phyloP scores from a whole-genome alignment of 2,888 invertebrate genomes.

The Trachelus troglodyta region DNA sequence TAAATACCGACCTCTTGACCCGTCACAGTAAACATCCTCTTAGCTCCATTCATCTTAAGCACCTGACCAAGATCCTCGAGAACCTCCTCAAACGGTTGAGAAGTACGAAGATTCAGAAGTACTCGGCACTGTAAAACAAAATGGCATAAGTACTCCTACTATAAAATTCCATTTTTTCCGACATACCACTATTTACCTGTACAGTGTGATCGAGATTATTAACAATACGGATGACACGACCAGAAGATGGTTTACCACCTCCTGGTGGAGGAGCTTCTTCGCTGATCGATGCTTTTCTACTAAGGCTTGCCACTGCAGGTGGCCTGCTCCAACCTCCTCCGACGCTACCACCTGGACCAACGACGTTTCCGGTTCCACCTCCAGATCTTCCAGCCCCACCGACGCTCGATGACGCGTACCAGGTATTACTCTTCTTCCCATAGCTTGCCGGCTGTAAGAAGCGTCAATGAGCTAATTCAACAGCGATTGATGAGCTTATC shows the following conservation, averaged over 20 bases:
- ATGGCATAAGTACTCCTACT: background rate
- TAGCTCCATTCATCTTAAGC: constrained; percentile 90
- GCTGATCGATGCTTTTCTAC: constrained; percentile 85
- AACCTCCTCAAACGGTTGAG: constrained; percentile 95
- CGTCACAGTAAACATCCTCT: constrained; percentile 90
- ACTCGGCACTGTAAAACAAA: constrained; percentile 80
- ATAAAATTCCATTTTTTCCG: background rate
- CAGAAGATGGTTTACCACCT: constrained; percentile 80
- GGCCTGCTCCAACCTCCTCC: constrained; percentile 73
- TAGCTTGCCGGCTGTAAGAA: constrained; percentile 83
- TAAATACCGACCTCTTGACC: constrained; percentile 83
- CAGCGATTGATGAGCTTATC: too few species aligned
- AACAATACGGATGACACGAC: constrained; percentile 90
- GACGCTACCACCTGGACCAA: constrained; percentile 45
- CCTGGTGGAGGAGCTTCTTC: constrained; percentile 82
- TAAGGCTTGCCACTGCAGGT: constrained; percentile 70
- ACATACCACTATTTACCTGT: constrained; percentile 71
- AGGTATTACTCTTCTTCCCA: constrained; percentile 91
- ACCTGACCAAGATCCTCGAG: constrained; percentile 93
- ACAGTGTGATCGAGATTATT: constrained; percentile 94
- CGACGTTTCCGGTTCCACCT: constrained; percentile 55
- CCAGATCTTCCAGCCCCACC: constrained; percentile 46
- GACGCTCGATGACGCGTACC: constrained; percentile 76
- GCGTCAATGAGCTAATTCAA: too few species aligned
- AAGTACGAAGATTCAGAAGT: constrained; percentile 88